Evolutionary conservation across 2,113 vertebrate species (phyloP), one percentile per base, ranked within the genome.

Genomic region (Entelurus aequoreus): DNA sequence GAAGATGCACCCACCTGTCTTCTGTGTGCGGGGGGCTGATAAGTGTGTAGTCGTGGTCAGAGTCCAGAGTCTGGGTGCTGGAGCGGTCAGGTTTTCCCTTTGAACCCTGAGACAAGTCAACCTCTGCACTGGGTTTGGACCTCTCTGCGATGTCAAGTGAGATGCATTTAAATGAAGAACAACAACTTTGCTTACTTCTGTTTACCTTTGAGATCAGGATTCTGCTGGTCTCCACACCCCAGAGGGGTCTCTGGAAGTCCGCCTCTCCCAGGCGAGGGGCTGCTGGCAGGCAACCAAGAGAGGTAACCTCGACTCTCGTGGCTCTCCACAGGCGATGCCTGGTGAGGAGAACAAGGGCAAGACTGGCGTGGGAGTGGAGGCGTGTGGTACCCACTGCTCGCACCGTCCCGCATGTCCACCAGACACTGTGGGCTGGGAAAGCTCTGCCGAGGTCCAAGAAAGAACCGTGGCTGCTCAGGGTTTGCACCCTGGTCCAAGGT

Each of bases 21-120:
- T 89, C 88, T 78, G 82, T 85, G 75, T 89, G 89, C 57, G 90
- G 87, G 0, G 92, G 91, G 69, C 90, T 92, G 83, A 91, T 91
- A 16, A 91, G 62, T 15, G 91, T 92, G 0, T 87, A 89, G 54
- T 91, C 90, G 28, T 88, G 84, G 28, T 86, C 89, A 21, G 91
- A 88, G 38, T 87, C 60, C 19, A 79, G 77, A 1, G 80, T 81
- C 36, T 86, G 64, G 13, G 79, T 76, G 38, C 79, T 78, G 46
- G 78, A 69, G 42, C 75, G 85, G 46, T 62, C 60, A 16, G 77
- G 80, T 69, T 78, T 86, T 54, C 62, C 79, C 56, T 85, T 75
- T n/a, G 88, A 85, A 57, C 69, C 72, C 54, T 84, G 89, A 53
- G 81, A 84, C n/a, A 71, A 69, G 10, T 85, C 75, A 46, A 88